Evolutionary conservation across 2,888 invertebrate species (phyloP), one percentile per base, ranked within the genome.

Genomic region (Drosophila paranaensis): DNA sequence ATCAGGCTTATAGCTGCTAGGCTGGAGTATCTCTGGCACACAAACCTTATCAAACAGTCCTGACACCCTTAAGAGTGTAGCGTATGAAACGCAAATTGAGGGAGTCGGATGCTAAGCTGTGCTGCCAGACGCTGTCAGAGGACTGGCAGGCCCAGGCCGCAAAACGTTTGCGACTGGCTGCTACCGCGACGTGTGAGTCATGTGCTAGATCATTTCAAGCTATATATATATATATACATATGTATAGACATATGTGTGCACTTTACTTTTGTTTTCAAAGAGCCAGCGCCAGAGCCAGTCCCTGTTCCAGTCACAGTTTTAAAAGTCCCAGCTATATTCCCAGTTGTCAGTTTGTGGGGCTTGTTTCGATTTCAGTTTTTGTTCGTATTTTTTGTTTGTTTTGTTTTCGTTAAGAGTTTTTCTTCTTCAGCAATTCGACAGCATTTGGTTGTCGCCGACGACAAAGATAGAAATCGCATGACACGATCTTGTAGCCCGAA

Each of bases 401-500:
- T 82, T 58, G 46, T 62, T 79, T 75, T 64, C 40, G 54, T 40
- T 54, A 60, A 62, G 64, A 70, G 71, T 79, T 84, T 82, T 84
- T 84, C 89, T 73, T 82, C 89, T 88, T 84, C 85, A 80, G 82
- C 74, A 68, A 71, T 87, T 88, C 83, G 87, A 87, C 89, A 88
- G 77, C 77, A 73, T 74, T 77, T 77, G 75, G 79, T 81, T 82
- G 86, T 88, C 84, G 86, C 87, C 84, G 84, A 87, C 83, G 87
- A 87, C 84, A 84, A 86, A 87, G 86, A 88, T 88, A 89, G 89
- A 87, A 87, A 87, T 87, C 87, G 82, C 80, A 88, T 89, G 87
- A 89, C 87, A 88, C 87, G 89, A 88, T 88, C 89, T 88, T 88
- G 88, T 88, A 88, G 88, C 83, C 87, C 88, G 83, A 89, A 89